Evolutionary conservation across 2,113 vertebrate species (phyloP).

Genomic region (Diphyllodes magnificus): DNA sequence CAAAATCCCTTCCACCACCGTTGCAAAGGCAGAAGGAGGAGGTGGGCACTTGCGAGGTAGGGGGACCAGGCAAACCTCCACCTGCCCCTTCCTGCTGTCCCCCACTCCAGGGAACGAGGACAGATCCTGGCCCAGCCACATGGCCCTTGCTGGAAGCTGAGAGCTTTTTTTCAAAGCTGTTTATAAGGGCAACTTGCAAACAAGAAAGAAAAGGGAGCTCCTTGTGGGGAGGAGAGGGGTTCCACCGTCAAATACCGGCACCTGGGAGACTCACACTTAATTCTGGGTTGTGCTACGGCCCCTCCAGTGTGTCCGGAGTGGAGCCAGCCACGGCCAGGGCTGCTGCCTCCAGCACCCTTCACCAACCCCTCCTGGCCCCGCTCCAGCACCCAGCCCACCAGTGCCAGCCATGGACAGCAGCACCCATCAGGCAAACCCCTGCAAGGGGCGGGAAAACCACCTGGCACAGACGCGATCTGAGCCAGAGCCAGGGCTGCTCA

Average conservation of each 20-base stretch:
- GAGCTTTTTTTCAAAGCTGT: neutral
- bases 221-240: neutral
- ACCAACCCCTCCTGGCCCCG: neutral
- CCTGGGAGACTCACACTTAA: neutral
- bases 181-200: neutral
- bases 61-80: neutral
- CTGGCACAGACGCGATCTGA: accelerated
- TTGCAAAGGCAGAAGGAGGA: neutral
- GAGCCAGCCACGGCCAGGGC: neutral
- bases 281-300: neutral
- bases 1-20: neutral
- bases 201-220: neutral
- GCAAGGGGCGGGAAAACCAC: neutral
- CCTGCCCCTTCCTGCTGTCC: neutral
- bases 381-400: neutral
- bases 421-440: neutral
- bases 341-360: neutral
- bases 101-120: accelerated
- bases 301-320: neutral
- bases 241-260: neutral
- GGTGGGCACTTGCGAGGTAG: neutral
- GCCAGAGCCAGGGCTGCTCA: neutral
- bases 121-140: neutral
- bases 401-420: neutral
- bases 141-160: neutral